Evolutionary conservation across 2,797 vertebrate species (phyloP), one percentile per base, ranked within the genome.

Genomic region (Monodelphis domestica): DNA sequence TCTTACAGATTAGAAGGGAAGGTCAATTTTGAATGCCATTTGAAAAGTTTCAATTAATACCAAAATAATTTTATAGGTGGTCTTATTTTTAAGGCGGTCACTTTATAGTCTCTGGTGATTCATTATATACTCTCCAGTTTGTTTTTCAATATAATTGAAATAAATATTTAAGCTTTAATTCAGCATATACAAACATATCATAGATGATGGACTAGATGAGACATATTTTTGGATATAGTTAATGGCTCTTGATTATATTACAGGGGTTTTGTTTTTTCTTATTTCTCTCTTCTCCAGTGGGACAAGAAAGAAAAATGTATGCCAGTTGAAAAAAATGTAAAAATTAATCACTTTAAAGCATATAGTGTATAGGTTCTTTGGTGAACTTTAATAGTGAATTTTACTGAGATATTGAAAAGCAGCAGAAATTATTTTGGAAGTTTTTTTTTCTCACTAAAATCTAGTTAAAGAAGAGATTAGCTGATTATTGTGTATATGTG

Each of bases 361-460:
- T 57, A 29, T n/a, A n/a, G 15, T 63, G 1, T 5, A 4, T 63
- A 63, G 33, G 6, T 87, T 4, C 26, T 29, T 1, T 56, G 38
- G 30, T 87, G 29, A 57, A 55, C n/a, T 93, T 94, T 90, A 53
- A 87, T 63, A n/a, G 30, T 63, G 78, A 92, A 38, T 50, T 95
- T 91, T 87, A 53, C 50, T 53, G 12, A 90, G 95, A 55, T 90
- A 2, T 91, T 97, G 78, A 88, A 94, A 94, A 54, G 87, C 88
- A 95, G 3, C 56, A 90, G 93, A 63, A 63, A 63, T 63, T 63
- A 30, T 33, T 63, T 59, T 26, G 14, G 57, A 59, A 59, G 30
- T 12, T 12, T 55, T 55, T 57, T 57, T 57, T 57, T 56, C 29
- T 30, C 10, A 57, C 33, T 88, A 54, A 30, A 89, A 54, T 92